A percentile compares a stretch with the other conserved stretches of the same genome.
These are phyloP conservation scores for Eutolmus rufibarbis DNA, from an alignment of 2,888 invertebrate species.

Conservation along the genomic window DNA sequence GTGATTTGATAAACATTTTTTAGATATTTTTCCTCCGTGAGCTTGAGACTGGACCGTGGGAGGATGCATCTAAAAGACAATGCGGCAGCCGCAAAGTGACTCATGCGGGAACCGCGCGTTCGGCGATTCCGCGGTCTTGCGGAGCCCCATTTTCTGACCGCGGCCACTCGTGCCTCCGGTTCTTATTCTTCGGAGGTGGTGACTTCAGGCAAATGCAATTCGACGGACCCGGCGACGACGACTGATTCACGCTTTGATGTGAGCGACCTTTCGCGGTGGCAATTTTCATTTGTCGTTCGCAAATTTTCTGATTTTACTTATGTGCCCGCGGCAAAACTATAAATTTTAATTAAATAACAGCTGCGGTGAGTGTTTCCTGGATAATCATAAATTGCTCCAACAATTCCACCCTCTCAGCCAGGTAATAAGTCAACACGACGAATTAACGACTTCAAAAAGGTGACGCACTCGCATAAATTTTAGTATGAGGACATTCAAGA, in stretches of 20 bases:
- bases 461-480: background rate
- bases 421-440: background rate
- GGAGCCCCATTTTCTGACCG: background rate
- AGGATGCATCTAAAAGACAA: background rate
- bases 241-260: background rate
- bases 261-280: background rate
- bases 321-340: background rate
- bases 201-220: constrained; percentile 6
- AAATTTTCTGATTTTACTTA: background rate
- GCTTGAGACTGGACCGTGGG: background rate
- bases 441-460: background rate
- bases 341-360: background rate
- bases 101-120: background rate
- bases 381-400: background rate
- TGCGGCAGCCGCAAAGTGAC: background rate
- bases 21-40: background rate
- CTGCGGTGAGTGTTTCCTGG: background rate
- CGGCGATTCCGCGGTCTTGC: background rate
- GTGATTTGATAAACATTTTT: background rate
- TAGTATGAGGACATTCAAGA: background rate
- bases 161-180: background rate
- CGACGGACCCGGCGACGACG: background rate
- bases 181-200: background rate
- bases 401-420: background rate
- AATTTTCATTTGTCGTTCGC: background rate